Conservation (phyloP, 2,888 invertebrate species). For the Pristionchus maxplancki region DNA sequence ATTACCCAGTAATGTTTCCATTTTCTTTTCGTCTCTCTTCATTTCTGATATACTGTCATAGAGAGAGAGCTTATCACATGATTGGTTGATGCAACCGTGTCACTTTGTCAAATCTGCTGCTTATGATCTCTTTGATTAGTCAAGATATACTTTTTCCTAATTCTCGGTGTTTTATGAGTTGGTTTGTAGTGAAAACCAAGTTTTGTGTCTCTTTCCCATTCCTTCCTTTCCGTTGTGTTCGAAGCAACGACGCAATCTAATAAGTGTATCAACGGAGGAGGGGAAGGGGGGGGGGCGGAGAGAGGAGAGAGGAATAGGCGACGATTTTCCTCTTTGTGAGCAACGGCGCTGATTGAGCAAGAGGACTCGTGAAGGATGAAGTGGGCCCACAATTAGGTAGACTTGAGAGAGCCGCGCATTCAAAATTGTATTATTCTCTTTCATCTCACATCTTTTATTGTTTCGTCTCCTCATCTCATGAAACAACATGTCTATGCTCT, state of each 20-base stretch:
- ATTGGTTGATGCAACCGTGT: too few relatives aligned
- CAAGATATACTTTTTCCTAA: too few relatives aligned
- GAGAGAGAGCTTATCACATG: too few relatives aligned
- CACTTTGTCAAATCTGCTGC: too few relatives aligned
- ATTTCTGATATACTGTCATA: too few relatives aligned
- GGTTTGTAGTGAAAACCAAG: too few relatives aligned
- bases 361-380: constrained; percentile 12
- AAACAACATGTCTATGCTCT: too few relatives aligned
- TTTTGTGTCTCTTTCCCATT: not conserved
- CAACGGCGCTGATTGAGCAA: constrained; percentile 11
- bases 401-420: not conserved
- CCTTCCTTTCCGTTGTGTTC: not conserved
- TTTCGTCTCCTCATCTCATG: too few relatives aligned
- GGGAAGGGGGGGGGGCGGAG: not conserved
- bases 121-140: too few relatives aligned
- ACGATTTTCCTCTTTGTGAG: constrained; percentile 28
- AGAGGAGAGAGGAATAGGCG: not conserved
- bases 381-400: constrained; percentile 3
- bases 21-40: not conserved
- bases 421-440: not conserved
- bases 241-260: constrained; percentile 10
- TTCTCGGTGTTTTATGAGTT: too few relatives aligned
- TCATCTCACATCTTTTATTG: not conserved
- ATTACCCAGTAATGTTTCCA: constrained; percentile 33
- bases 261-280: constrained; percentile 23